Base-by-base conservation (phyloP, 2,888 invertebrate species). In the Nezara viridula region DNA sequence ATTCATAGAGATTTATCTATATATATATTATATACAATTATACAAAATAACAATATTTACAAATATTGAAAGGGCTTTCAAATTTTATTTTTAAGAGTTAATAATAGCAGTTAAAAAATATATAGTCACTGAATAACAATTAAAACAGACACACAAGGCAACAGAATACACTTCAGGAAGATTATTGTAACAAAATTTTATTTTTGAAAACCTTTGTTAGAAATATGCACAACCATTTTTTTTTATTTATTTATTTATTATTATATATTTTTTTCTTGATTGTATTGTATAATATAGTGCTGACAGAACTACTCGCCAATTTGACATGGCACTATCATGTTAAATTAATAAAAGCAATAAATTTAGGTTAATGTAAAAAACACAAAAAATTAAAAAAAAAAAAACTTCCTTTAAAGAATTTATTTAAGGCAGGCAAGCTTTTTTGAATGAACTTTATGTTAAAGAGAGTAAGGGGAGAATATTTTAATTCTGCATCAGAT, bases 11-110 rank as follows among this genome's bases (percentile, higher is more conserved):
- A 85, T 90, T 81, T 89, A 77, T 90, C 89, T 89, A 90, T 90
- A 90, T 89, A 89, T 88, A 88, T 86, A 89, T 89, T 86, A 86
- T 89, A 66, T 90, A 90, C 88, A 90, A 90, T 89, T 90, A 86
- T 90, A 90, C 90, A 90, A 90, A 88, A 86, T 89, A 90, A 90
- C 90, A 89, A 88, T 90, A 90, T 90, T 90, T 90, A 90, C 90
- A 90, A 47, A 90, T 55, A 60, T 85, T 27, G 49, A 50, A 86
- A 50, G 37, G 44, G 55, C 9, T 32, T 49, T 66, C 60, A 77
- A 40, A 37, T 44, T 27, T 73, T 66, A 7, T 44, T 44, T 44
- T 27, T 49, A 44, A 47, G 66, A 12, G 49, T 87, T 44, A 66
- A 88, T 88, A 47, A 40, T 88, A 49, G 66, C 40, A 88, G 40